phyloP scores from a whole-genome alignment of 2,888 invertebrate species.

The Hypselothyrea guttata region DNA sequence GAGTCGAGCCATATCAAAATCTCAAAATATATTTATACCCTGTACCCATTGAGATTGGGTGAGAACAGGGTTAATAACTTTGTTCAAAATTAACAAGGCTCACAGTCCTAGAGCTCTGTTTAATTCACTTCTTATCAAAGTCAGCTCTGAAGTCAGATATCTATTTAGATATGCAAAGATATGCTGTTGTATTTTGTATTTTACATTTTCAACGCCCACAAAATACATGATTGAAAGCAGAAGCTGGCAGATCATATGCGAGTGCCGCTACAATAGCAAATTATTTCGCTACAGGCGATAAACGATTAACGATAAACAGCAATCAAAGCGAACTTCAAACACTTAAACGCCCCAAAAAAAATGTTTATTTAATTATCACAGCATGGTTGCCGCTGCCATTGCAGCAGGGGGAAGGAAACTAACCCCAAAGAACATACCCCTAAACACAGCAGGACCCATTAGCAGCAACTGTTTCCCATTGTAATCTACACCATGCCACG shows the following conservation, averaged over 20 bases:
- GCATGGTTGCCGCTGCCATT: slow-evolving; percentile 62
- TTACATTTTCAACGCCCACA: slow-evolving; percentile 46
- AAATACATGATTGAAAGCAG: not conserved
- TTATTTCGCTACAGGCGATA: slow-evolving; percentile 11
- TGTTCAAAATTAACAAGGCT: too few relatives aligned
- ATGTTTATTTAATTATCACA: slow-evolving; percentile 74
- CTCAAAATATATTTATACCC: too few relatives aligned
- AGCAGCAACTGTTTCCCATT: slow-evolving; percentile 67
- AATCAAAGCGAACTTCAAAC: slow-evolving; percentile 68
- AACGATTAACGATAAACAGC: slow-evolving; percentile 50
- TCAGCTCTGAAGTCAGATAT: slow-evolving; percentile 43
- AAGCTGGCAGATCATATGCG: slow-evolving; percentile 20
- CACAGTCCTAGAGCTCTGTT: too few relatives aligned
- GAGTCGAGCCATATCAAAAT: too few relatives aligned
- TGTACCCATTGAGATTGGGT: too few relatives aligned
- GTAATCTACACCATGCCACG: slow-evolving; percentile 74
- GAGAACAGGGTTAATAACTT: too few relatives aligned
- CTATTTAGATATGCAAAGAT: slow-evolving; percentile 62
- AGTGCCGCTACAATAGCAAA: not conserved
- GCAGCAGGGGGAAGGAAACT: slow-evolving; percentile 1
- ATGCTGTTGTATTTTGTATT: slow-evolving; percentile 13
- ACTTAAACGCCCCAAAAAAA: slow-evolving; percentile 48
- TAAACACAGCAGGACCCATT: slow-evolving; percentile 41
- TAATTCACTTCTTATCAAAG: too few relatives aligned
- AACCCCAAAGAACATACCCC: slow-evolving; percentile 17